A percentile compares a stretch with the other conserved stretches of the same genome.
Evolutionary conservation across 1,140 invertebrate species (phyloP).

Genomic region (Macrobrachium nipponense): DNA sequence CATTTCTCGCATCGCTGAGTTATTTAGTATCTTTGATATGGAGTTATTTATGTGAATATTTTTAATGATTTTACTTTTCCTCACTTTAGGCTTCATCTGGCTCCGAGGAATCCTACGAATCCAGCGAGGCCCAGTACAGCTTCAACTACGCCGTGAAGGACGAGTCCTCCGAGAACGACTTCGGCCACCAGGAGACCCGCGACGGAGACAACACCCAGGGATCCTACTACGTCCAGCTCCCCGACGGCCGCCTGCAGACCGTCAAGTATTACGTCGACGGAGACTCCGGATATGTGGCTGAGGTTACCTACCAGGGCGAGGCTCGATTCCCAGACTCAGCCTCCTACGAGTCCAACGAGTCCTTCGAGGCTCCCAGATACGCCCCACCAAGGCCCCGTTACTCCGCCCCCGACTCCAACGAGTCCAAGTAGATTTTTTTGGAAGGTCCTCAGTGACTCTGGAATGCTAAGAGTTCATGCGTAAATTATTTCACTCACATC

Average conservation of each 20-base stretch:
- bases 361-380: too few species aligned
- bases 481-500: too few species aligned
- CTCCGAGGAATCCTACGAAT: constrained; percentile 23
- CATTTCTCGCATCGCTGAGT: too few species aligned
- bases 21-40: too few species aligned
- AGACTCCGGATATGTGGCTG: constrained; percentile 21
- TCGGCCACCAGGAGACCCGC: constrained; percentile 57
- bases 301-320: constrained; percentile 15
- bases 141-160: constrained; percentile 18
- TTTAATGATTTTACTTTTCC: neutral
- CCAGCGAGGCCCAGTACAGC: constrained; percentile 23
- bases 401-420: too few species aligned
- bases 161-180: constrained; percentile 35
- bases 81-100: neutral
- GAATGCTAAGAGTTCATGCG: too few species aligned
- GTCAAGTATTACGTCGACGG: constrained; percentile 26
- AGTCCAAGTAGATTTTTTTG: too few species aligned
- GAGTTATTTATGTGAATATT: neutral
- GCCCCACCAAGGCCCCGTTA: too few species aligned
- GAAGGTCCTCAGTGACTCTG: too few species aligned
- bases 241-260: constrained; percentile 56
- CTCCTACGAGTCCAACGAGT: neutral
- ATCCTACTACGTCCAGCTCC: constrained; percentile 57
- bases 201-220: constrained; percentile 56
- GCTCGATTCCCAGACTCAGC: constrained; percentile 7